These are phyloP conservation scores for Sebastes jordani DNA, from an alignment of 2,797 vertebrate species.

Conservation along the genomic window DNA sequence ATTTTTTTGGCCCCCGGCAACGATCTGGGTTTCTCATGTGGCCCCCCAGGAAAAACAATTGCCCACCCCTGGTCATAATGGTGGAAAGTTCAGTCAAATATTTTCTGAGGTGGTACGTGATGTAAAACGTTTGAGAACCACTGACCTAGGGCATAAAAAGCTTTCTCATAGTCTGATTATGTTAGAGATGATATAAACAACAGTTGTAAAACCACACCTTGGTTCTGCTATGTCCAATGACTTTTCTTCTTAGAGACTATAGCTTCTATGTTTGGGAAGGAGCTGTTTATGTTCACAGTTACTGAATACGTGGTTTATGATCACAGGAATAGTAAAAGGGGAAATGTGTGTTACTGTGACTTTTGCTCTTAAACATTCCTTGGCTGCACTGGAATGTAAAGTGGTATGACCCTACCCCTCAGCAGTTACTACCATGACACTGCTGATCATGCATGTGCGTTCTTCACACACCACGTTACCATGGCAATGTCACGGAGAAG, in stretches of 20 bases:
- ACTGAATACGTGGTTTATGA: not conserved
- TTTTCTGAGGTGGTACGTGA: no score
- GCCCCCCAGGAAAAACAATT: no score
- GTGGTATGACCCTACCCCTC: slow-evolving; percentile 16
- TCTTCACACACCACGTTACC: not conserved
- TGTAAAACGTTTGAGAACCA: no score
- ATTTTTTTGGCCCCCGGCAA: no score
- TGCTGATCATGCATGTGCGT: not conserved
- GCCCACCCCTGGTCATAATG: no score
- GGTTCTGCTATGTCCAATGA: not conserved
- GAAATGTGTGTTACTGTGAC: not conserved
- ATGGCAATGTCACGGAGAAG: not conserved
- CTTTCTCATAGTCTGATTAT: not conserved
- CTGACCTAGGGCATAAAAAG: not conserved
- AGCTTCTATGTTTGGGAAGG: not conserved
- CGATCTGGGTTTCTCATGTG: no score
- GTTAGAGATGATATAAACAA: not conserved
- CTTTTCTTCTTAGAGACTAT: not conserved
- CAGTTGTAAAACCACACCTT: not conserved
- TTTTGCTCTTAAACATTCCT: not conserved
- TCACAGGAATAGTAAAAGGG: not conserved
- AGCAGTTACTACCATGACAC: not conserved
- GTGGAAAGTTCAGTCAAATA: no score
- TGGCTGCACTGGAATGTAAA: slow-evolving; percentile 8
- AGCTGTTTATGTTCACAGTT: slow-evolving; percentile 14